Evolutionary conservation across 2,113 vertebrate species (phyloP).

Genomic region (Ptyas mucosa): DNA sequence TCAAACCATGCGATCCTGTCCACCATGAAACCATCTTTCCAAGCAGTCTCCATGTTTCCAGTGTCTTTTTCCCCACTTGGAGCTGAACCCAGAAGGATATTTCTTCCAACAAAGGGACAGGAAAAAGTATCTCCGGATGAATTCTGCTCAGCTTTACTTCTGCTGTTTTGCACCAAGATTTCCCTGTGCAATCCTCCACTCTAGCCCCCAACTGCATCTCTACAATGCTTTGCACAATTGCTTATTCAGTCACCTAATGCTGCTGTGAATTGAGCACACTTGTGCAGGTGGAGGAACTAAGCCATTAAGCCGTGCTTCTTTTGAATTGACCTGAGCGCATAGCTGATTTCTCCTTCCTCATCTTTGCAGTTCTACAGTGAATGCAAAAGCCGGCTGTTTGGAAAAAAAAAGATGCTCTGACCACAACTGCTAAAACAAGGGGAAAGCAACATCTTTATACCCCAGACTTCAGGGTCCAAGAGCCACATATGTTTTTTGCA

Average conservation of each 20-base stretch:
- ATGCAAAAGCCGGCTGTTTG: not conserved
- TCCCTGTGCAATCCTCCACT: not conserved
- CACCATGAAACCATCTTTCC: too few relatives aligned
- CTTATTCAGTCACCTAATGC: not conserved
- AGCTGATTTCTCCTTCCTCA: not conserved
- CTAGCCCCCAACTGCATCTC: not conserved
- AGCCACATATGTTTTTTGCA: not conserved
- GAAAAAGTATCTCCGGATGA: not conserved
- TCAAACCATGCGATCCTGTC: too few relatives aligned
- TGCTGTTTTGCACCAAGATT: not conserved
- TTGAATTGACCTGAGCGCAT: not conserved
- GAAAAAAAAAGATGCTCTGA: not conserved
- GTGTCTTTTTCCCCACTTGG: too few relatives aligned
- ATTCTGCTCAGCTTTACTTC: not conserved
- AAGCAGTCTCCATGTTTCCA: too few relatives aligned
- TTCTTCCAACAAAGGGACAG: not conserved
- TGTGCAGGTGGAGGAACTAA: not conserved
- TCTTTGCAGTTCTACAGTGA: not conserved
- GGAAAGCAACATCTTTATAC: not conserved
- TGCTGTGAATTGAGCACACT: not conserved
- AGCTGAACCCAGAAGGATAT: too few relatives aligned
- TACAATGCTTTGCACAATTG: not conserved
- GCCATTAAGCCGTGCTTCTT: not conserved
- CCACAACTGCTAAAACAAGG: not conserved
- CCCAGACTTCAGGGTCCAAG: not conserved